These are phyloP conservation scores for Arbacia lixula DNA, from an alignment of 53 echinoderm and acorn worm species.

Conservation along the genomic window DNA sequence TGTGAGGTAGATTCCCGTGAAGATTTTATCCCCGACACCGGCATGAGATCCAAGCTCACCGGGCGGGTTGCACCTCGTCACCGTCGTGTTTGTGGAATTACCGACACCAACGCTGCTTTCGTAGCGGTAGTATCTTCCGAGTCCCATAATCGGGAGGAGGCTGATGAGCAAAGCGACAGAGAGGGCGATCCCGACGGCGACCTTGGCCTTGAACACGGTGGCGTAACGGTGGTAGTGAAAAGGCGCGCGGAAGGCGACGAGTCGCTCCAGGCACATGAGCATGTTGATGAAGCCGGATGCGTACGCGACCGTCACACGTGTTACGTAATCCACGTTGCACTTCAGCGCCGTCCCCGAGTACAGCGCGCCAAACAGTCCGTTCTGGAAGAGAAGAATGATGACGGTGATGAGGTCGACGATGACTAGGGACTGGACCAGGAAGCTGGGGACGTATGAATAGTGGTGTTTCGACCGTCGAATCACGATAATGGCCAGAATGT, in stretches of 20 bases:
- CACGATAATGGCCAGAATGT: constrained; percentile 50
- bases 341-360: not conserved
- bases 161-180: constrained; percentile 23
- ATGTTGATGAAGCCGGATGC: constrained; percentile 66
- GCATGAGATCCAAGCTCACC: constrained; percentile 40
- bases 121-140: constrained; percentile 73
- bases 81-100: not conserved
- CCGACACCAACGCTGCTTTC: not conserved
- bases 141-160: constrained; percentile 53
- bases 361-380: not conserved
- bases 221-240: constrained; percentile 62
- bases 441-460: not conserved
- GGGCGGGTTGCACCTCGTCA: constrained; percentile 59
- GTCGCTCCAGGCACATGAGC: constrained; percentile 62
- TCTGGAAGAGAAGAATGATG: not conserved
- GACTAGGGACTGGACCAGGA: not conserved
- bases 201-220: constrained; percentile 55
- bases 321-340: constrained; percentile 12
- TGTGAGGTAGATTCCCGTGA: constrained; percentile 54
- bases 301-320: not conserved
- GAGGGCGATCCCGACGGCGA: constrained; percentile 20
- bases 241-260: constrained; percentile 58
- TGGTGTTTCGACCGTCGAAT: not conserved
- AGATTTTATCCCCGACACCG: constrained; percentile 33
- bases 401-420: constrained; percentile 7